Evolutionary conservation across 2,797 vertebrate genomes (phyloP).

Genomic region (Phoebastria nigripes): DNA sequence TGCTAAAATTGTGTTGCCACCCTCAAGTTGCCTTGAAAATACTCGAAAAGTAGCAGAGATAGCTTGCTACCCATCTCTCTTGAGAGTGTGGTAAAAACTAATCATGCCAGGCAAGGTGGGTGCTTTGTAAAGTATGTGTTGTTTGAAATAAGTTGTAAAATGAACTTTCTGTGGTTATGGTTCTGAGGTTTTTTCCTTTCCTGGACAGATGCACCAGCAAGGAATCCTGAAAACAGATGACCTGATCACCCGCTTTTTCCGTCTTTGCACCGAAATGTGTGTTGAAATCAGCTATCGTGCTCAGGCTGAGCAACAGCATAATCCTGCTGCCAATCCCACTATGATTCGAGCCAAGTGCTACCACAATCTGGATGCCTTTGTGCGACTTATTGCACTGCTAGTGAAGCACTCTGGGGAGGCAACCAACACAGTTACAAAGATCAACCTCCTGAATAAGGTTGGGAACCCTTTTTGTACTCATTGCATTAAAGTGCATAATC

Average conservation of each 20-base stretch:
- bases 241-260: slow-evolving; percentile 97
- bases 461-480: not conserved
- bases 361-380: slow-evolving; percentile 97
- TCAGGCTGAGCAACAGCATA: slow-evolving; percentile 97
- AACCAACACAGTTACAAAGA: slow-evolving; percentile 98
- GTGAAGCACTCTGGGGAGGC: slow-evolving; percentile 99
- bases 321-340: slow-evolving; percentile 95
- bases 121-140: not conserved
- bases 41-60: not conserved
- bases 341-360: slow-evolving; percentile 99
- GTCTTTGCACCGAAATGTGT: slow-evolving; percentile 98
- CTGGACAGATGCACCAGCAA: slow-evolving; percentile 94
- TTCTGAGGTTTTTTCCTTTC: not conserved
- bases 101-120: not conserved
- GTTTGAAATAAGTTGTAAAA: not conserved
- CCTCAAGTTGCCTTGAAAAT: not conserved
- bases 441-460: slow-evolving; percentile 98
- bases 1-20: not conserved
- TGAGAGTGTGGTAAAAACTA: not conserved
- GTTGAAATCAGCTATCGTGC: slow-evolving; percentile 98
- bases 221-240: slow-evolving; percentile 99
- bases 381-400: slow-evolving; percentile 93
- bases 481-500: fast-evolving
- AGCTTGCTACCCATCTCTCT: not conserved
- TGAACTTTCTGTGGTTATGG: fast-evolving